Evolutionary conservation across 30 jellyfish, hydroid and myxozoan genomes (phyloP).

Genomic region (Pseudorhiza aurosa): DNA sequence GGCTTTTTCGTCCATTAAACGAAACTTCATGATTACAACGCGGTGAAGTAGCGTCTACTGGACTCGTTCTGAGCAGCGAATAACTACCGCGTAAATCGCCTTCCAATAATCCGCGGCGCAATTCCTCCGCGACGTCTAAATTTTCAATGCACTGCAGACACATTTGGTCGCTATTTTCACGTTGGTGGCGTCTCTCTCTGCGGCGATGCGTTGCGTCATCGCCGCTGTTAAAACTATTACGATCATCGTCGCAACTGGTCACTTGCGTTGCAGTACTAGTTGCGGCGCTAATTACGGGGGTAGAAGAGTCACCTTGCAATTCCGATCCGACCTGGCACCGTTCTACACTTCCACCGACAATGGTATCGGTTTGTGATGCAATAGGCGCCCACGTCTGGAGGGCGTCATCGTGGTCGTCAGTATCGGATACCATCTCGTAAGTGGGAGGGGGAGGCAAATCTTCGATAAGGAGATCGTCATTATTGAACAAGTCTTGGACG

Average conservation of each 20-base stretch:
- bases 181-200: background rate
- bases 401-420: slow-evolving; percentile 43
- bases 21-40: slow-evolving; percentile 7
- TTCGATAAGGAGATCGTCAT: slow-evolving; percentile 19
- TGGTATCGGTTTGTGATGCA: background rate
- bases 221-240: background rate
- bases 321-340: background rate
- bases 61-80: background rate
- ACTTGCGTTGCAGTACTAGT: slow-evolving; percentile 18
- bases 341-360: background rate
- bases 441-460: slow-evolving; percentile 71
- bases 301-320: background rate
- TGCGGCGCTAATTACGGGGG: background rate
- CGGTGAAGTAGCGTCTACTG: background rate
- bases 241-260: slow-evolving; percentile 1
- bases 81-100: slow-evolving; percentile 7
- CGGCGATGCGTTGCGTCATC: background rate
- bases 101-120: slow-evolving; percentile 8
- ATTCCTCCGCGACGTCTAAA: background rate
- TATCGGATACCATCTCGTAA: slow-evolving; percentile 54
- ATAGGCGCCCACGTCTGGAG: slow-evolving; percentile 38
- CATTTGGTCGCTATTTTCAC: background rate
- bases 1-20: background rate
- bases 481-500: slow-evolving; percentile 1
- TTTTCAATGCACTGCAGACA: slow-evolving; percentile 42